Evolutionary conservation across 2,888 invertebrate genomes (phyloP).

Genomic region (Geotrupes spiniger): DNA sequence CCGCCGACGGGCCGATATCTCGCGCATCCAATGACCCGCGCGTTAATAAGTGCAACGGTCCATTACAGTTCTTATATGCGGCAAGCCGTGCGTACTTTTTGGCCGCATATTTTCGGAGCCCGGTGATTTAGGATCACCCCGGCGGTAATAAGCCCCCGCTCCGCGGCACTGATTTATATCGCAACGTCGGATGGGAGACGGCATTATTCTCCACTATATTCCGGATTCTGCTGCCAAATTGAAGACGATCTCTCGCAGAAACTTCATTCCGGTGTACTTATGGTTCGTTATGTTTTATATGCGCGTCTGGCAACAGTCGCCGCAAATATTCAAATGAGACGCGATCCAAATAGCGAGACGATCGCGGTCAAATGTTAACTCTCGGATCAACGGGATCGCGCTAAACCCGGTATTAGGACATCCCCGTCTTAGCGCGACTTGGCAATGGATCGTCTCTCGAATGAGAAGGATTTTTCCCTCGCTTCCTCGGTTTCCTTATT

Average conservation of each 20-base stretch:
- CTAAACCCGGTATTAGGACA: conserved; percentile 43
- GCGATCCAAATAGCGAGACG: conserved; percentile 26
- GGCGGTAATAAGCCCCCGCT: conserved; percentile 25
- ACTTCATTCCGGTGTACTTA: conserved; percentile 48
- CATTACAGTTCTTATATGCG: conserved; percentile 39
- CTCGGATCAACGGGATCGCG: conserved; percentile 40
- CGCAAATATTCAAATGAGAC: conserved; percentile 40
- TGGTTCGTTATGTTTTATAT: conserved; percentile 47
- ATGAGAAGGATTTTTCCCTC: conserved; percentile 39
- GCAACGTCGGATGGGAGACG: conserved; percentile 26
- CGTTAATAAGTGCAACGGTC: conserved; percentile 45
- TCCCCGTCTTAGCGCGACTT: conserved; percentile 41
- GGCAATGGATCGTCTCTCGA: conserved; percentile 33
- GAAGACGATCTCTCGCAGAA: conserved; percentile 51
- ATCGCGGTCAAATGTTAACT: conserved; percentile 49
- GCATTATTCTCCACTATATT: conserved; percentile 36
- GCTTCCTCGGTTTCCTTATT: too few species aligned
- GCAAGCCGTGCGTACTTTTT: conserved; percentile 37
- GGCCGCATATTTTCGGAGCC: conserved; percentile 37
- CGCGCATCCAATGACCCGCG: conserved; percentile 43
- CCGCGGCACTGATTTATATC: conserved; percentile 34
- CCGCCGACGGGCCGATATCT: conserved; percentile 35
- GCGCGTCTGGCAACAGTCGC: conserved; percentile 45
- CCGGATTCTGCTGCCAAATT: conserved; percentile 51
- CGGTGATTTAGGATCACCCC: conserved; percentile 39